Percentiles rank a stretch among this genome's conserved stretches.
Evolutionary conservation across 2,888 invertebrate genomes (phyloP).

Genomic region (Anthophora plumipes): DNA sequence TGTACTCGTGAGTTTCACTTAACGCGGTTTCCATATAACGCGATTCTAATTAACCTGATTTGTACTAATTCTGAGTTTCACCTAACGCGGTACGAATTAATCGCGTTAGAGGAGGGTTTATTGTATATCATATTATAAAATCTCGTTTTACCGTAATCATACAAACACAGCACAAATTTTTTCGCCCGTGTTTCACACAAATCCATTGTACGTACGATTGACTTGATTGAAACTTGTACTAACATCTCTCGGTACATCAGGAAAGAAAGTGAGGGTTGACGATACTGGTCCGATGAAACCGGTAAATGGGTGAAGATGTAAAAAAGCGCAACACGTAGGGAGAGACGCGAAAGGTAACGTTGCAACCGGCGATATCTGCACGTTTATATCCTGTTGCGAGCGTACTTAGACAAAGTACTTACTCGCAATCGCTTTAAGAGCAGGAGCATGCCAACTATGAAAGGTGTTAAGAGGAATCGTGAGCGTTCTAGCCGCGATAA

Average conservation of each 20-base stretch:
- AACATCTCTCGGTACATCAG: conserved; percentile 1
- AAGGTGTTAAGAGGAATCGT: conserved; percentile 74
- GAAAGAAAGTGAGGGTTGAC: conserved; percentile 11
- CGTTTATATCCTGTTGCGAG: conserved; percentile 74
- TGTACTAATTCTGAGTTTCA: too few relatives aligned
- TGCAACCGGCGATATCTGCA: conserved; percentile 72
- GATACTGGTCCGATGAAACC: conserved; percentile 34
- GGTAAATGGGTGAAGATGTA: conserved; percentile 51
- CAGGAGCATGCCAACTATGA: conserved; percentile 75
- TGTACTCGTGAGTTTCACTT: too few relatives aligned
- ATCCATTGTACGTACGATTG: too few relatives aligned
- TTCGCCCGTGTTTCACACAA: too few relatives aligned
- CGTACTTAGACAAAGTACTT: conserved; percentile 79
- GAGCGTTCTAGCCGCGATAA: conserved; percentile 76
- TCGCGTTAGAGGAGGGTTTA: too few relatives aligned
- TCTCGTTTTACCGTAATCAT: too few relatives aligned
- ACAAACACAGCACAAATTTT: too few relatives aligned
- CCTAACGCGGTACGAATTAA: too few relatives aligned
- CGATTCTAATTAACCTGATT: too few relatives aligned
- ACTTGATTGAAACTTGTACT: background rate
- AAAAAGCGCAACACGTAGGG: conserved; percentile 33
- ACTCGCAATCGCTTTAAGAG: conserved; percentile 77
- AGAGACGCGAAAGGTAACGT: conserved; percentile 23
- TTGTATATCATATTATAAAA: too few relatives aligned
- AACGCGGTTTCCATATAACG: too few relatives aligned